Evolutionary conservation across 2,797 vertebrate species (phyloP).

Genomic region (Melanotaenia maccullochi): DNA sequence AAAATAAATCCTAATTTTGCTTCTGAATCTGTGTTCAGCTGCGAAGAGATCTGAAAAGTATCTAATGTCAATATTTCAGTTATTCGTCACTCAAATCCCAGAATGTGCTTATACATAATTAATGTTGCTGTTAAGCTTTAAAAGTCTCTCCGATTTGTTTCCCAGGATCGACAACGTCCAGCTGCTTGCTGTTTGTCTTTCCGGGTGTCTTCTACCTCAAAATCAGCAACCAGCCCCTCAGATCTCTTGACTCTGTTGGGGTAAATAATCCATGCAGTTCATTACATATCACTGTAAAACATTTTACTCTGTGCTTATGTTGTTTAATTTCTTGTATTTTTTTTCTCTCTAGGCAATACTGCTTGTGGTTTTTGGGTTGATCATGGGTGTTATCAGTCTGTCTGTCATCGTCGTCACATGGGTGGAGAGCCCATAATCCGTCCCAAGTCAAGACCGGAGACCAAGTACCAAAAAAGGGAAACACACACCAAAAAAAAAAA

Average conservation of each 20-base stretch:
- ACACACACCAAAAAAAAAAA: slow-evolving; percentile 35
- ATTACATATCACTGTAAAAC: background rate
- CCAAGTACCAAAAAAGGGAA: slow-evolving; percentile 33
- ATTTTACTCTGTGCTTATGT: background rate
- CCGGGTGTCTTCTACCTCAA: slow-evolving; percentile 94
- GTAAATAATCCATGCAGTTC: slow-evolving; percentile 75
- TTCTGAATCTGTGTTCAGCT: slow-evolving; percentile 6
- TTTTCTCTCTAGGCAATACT: slow-evolving; percentile 70
- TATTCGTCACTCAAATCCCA: slow-evolving; percentile 52
- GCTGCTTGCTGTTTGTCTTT: slow-evolving; percentile 92
- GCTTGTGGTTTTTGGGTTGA: slow-evolving; percentile 85
- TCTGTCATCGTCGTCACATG: slow-evolving; percentile 86
- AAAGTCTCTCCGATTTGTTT: slow-evolving; percentile 29
- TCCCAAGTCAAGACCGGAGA: slow-evolving; percentile 3
- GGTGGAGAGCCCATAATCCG: slow-evolving; percentile 73
- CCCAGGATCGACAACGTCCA: slow-evolving; percentile 91
- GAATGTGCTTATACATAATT: slow-evolving; percentile 50
- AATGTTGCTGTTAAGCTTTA: slow-evolving; percentile 43
- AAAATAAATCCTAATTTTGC: background rate
- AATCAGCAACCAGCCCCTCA: slow-evolving; percentile 85
- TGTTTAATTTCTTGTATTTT: background rate
- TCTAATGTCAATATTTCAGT: slow-evolving; percentile 31
- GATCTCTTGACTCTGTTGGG: slow-evolving; percentile 87
- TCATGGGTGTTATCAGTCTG: slow-evolving; percentile 89
- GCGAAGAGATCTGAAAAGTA: slow-evolving; percentile 23